Evolutionary conservation across 2,113 vertebrate species (phyloP).

Genomic region (Diphyllodes magnificus): DNA sequence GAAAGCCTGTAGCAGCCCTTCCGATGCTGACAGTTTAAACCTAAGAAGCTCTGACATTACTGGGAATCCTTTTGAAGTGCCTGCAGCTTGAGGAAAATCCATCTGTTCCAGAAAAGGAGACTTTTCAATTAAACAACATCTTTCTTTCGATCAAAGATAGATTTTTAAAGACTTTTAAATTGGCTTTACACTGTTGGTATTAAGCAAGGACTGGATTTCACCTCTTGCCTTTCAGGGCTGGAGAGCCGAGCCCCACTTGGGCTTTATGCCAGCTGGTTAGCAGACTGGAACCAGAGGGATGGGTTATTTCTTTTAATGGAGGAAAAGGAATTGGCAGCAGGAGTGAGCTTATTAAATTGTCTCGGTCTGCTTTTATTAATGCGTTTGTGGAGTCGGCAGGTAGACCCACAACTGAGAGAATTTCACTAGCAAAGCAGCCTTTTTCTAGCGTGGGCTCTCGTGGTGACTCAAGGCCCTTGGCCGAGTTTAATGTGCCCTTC

Average conservation of each 20-base stretch:
- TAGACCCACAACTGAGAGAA: background rate
- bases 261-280: constrained; percentile 27
- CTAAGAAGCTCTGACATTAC: constrained; percentile 47
- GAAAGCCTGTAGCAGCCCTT: constrained; percentile 27
- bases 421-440: background rate
- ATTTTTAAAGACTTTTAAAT: constrained; percentile 65
- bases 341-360: constrained; percentile 51
- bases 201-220: constrained; percentile 50
- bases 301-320: constrained; percentile 49
- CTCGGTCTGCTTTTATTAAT: constrained; percentile 15
- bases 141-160: constrained; percentile 62
- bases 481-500: background rate
- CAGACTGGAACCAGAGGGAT: constrained; percentile 5
- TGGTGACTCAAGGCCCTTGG: background rate
- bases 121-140: constrained; percentile 65
- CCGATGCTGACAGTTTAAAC: constrained; percentile 37
- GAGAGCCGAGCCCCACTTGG: background rate
- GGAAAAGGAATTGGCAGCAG: constrained; percentile 22
- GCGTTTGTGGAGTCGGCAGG: background rate
- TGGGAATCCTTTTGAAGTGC: constrained; percentile 54
- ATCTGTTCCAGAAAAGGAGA: constrained; percentile 53
- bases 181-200: constrained; percentile 45
- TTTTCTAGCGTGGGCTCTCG: fast-evolving
- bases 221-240: constrained; percentile 28
- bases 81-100: constrained; percentile 32